phyloP scores from a whole-genome alignment of 2,797 vertebrate genomes.

The Xerus rutilus region DNA sequence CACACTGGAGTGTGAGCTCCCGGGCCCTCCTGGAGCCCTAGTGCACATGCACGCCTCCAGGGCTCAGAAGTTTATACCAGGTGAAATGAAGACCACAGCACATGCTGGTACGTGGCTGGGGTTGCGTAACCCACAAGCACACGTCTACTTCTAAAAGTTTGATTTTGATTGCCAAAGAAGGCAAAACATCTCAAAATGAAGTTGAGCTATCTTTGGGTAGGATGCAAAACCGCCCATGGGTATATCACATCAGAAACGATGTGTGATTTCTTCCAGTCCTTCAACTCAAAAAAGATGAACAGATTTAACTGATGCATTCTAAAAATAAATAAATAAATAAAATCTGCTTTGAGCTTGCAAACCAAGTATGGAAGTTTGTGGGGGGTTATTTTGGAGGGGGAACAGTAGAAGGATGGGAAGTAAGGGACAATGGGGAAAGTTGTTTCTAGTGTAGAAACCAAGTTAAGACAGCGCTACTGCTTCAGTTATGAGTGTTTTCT shows the following conservation, averaged over 20 bases:
- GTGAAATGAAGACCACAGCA: constrained; percentile 14
- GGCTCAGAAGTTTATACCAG: neutral
- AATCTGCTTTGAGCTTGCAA: constrained; percentile 67
- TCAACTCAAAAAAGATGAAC: constrained; percentile 80
- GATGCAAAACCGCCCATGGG: constrained; percentile 80
- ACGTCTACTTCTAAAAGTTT: constrained; percentile 61
- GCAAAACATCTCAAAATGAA: constrained; percentile 77
- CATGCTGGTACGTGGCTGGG: neutral
- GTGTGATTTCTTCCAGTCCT: constrained; percentile 83
- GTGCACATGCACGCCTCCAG: neutral
- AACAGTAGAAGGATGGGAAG: neutral
- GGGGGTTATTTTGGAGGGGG: neutral
- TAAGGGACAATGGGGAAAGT: neutral
- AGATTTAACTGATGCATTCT: constrained; percentile 79
- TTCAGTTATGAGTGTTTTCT: constrained; percentile 51
- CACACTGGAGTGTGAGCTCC: neutral
- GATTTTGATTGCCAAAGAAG: constrained; percentile 79
- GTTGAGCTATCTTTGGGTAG: constrained; percentile 80
- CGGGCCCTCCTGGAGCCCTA: neutral
- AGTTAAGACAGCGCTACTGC: neutral
- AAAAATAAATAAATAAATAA: constrained; percentile 83
- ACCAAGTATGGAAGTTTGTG: constrained; percentile 55
- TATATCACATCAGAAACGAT: constrained; percentile 79
- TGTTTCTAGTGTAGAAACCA: neutral
- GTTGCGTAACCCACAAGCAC: constrained; percentile 51